Base-by-base conservation (phyloP, 2,113 vertebrate genomes). In the Geothlypis trichas region DNA sequence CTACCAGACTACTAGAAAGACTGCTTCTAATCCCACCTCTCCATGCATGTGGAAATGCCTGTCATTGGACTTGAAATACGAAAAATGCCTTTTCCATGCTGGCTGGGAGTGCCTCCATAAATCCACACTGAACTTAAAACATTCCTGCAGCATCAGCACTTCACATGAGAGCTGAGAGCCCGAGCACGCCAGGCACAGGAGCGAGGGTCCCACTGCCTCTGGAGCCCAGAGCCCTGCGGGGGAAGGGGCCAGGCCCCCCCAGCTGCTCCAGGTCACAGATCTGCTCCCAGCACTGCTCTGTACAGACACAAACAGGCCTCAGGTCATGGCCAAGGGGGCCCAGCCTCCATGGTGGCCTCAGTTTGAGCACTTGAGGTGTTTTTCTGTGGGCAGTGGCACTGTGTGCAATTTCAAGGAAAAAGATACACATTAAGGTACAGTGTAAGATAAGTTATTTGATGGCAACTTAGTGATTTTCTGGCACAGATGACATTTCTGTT, bases 161-260 rank as follows among this genome's bases (percentile, higher is more conserved):
- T 37, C 12, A 1, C 0, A 0, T 2, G 65, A 9, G 52, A 42
- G 51, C 72, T 0, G 2, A 21, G 51, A 10, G 26, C 6, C 3
- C 9, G 0, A 0, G 1, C 0, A 0, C 0, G 22, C 52, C 3
- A 3, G 44, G 62, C 30, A 15, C 2, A 37, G 75, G 2, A 7
- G 24, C 7, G 1, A 0, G 10, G 5, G 87, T 2, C 3, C 58
- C 55, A 11, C 0, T 0, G 5, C 33, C 20, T 4, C 4, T 10
- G 8, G 16, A 28, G 47, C 10, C n/a, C 71, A 69, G 59, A 28
- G 15, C 2, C 0, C 11, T 8, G 54, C 19, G 10, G 2, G 28
- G 71, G 9, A 11, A 3, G 9, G 65, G 37, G 24, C 42, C 30
- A 5, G 21, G 6, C 7, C 30, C 68, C 68, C 19, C 11, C 5